Evolutionary conservation across 2,888 invertebrate species (phyloP).

Genomic region (Tipula lateralis): DNA sequence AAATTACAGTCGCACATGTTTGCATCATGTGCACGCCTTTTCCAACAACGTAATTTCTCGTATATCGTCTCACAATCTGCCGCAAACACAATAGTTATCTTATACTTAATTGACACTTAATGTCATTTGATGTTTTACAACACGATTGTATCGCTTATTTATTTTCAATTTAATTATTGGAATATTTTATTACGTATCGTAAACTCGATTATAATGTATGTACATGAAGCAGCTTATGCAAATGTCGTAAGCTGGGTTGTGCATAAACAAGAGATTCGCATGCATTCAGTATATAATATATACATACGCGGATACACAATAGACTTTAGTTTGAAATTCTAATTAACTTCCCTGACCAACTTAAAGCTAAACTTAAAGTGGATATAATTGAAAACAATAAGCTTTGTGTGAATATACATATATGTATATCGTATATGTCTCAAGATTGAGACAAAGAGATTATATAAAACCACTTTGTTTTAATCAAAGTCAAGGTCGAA

Average conservation of each 20-base stretch:
- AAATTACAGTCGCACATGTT: no score
- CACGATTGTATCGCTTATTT: not conserved
- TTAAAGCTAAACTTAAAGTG: not conserved
- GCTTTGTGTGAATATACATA: not conserved
- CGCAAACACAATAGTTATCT: not conserved
- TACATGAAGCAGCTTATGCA: not conserved
- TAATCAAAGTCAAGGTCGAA: not conserved
- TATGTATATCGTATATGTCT: no score
- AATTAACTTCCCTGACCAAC: not conserved
- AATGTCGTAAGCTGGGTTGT: not conserved
- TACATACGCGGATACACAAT: not conserved
- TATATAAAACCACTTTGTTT: not conserved
- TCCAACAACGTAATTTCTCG: not conserved
- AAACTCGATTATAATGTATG: not conserved
- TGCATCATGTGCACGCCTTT: no score
- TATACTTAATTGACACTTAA: not conserved
- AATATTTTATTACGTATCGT: not conserved
- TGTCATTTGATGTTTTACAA: not conserved
- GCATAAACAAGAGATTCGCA: not conserved
- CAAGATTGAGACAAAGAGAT: not conserved
- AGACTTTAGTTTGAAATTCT: not conserved
- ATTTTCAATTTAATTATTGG: not conserved
- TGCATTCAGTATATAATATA: not conserved
- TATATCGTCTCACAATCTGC: not conserved
- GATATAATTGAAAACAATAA: not conserved